Percentiles rank a stretch among this genome's conserved stretches.
Evolutionary conservation across 2,888 invertebrate species (phyloP).

Genomic region (Agrochola macilenta): DNA sequence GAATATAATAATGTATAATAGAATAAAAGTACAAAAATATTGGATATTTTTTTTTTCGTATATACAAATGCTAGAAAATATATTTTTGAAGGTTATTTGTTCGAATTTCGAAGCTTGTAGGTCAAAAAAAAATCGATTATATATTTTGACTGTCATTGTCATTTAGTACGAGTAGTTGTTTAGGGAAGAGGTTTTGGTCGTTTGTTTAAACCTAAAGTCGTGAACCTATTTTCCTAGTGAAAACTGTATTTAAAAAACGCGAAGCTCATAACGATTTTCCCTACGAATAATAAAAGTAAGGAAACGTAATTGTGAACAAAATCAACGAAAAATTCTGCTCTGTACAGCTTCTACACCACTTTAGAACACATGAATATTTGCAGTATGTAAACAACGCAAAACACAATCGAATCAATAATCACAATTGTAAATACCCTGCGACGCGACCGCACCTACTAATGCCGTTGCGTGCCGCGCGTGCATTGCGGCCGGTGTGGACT

Average conservation of each 20-base stretch:
- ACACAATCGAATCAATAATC: too few species aligned
- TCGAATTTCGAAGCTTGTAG: slow-evolving; percentile 43
- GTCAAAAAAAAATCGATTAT: slow-evolving; percentile 28
- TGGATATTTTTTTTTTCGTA: slow-evolving; percentile 65
- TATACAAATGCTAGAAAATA: slow-evolving; percentile 63
- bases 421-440: too few species aligned
- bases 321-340: too few species aligned
- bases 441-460: too few species aligned
- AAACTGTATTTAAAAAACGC: not conserved
- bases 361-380: too few species aligned
- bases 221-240: not conserved
- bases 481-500: too few species aligned
- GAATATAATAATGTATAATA: slow-evolving; percentile 65
- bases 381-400: too few species aligned
- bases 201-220: slow-evolving; percentile 2
- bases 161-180: not conserved
- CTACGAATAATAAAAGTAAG: too few species aligned
- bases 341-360: too few species aligned
- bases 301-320: too few species aligned
- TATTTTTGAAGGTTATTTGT: slow-evolving; percentile 52
- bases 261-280: not conserved
- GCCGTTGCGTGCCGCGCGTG: too few species aligned
- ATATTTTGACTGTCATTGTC: slow-evolving; percentile 18
- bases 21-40: slow-evolving; percentile 72
- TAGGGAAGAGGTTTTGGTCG: slow-evolving; percentile 23